Conservation (phyloP, 2,113 vertebrate genomes). For the Deroptyus accipitrinus region DNA sequence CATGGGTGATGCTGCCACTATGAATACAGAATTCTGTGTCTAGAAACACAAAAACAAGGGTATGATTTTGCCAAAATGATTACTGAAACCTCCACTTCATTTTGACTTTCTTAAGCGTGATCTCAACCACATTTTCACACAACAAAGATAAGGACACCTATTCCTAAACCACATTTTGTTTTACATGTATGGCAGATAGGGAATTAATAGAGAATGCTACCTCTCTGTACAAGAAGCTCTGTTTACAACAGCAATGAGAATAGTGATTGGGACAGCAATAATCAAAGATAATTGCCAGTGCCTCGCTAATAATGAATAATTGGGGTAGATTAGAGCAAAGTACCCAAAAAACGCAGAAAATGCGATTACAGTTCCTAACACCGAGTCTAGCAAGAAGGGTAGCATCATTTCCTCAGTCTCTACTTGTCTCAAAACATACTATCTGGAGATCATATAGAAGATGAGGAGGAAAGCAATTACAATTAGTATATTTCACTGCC, state of each 20-base stretch:
- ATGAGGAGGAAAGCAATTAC: not conserved
- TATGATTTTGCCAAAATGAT: not conserved
- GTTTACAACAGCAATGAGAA: not conserved
- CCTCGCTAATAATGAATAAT: not conserved
- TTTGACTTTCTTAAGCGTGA: conserved; percentile 6
- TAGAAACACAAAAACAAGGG: not conserved
- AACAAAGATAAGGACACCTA: not conserved
- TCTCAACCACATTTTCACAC: not conserved
- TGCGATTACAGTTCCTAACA: not conserved
- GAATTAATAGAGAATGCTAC: not conserved
- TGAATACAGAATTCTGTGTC: not conserved
- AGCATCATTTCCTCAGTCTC: not conserved
- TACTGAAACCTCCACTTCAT: not conserved
- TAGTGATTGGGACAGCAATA: not conserved
- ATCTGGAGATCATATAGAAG: not conserved
- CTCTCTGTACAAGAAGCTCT: not conserved
- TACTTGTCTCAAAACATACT: not conserved
- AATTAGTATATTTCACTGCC: not conserved
- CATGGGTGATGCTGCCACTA: not conserved
- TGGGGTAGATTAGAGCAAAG: not conserved
- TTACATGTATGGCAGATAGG: not conserved
- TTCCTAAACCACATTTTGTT: not conserved
- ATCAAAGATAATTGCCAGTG: not conserved
- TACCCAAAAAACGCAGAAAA: not conserved
- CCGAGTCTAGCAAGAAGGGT: not conserved